phyloP scores from a whole-genome alignment of 1,140 invertebrate genomes.

The Propsilocerus akamusi region DNA sequence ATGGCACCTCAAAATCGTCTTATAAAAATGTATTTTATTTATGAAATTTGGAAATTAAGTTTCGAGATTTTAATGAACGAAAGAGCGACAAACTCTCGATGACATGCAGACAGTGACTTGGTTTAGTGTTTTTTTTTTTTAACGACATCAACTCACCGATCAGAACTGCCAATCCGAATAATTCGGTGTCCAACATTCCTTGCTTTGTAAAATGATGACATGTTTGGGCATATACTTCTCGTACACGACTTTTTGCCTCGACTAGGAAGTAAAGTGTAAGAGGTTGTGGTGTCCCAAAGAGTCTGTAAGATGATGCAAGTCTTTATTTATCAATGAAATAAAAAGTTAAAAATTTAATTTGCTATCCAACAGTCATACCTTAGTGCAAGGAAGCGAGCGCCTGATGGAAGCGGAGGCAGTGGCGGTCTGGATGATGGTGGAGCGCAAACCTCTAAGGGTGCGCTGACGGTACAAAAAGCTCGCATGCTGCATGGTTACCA shows the following conservation, averaged over 20 bases:
- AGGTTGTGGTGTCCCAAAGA: slow-evolving; percentile 23
- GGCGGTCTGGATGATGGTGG: slow-evolving; percentile 25
- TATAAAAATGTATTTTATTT: no score
- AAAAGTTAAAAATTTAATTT: neutral
- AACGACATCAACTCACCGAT: slow-evolving; percentile 41
- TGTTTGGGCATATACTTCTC: slow-evolving; percentile 65
- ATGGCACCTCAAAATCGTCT: no score
- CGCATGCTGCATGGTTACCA: slow-evolving; percentile 27
- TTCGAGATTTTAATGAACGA: no score
- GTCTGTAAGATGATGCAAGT: slow-evolving; percentile 11
- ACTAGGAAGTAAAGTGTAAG: slow-evolving; percentile 26
- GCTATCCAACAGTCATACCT: slow-evolving; percentile 12
- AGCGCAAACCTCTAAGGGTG: slow-evolving; percentile 26
- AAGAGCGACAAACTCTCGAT: no score
- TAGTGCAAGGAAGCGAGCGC: slow-evolving; percentile 24
- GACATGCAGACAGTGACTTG: no score
- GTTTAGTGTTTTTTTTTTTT: no score
- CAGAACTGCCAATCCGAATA: slow-evolving; percentile 64
- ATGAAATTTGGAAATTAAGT: no score
- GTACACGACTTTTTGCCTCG: slow-evolving; percentile 63
- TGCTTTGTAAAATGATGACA: slow-evolving; percentile 53
- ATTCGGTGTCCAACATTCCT: slow-evolving; percentile 63
- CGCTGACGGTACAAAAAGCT: slow-evolving; percentile 27
- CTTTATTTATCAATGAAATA: neutral
- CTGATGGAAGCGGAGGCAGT: slow-evolving; percentile 13